Base-by-base conservation (phyloP, 2,797 vertebrate species). In the Trematomus bernacchii region DNA sequence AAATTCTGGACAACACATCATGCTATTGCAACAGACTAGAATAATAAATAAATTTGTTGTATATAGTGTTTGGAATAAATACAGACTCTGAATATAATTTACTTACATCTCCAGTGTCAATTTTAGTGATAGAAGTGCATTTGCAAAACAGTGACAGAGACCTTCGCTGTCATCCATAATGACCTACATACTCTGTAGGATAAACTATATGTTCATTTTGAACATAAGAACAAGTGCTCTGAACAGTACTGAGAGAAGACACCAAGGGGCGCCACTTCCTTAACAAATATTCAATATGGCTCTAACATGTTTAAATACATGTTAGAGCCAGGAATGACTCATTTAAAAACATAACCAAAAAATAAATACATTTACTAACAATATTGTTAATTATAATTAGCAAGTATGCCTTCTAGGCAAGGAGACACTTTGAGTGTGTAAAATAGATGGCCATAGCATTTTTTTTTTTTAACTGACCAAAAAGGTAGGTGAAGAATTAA, bases 241-340 rank as follows among this genome's bases (percentile, higher is more conserved):
- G 43, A 77, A 47, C 76, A 88, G 73, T 92, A 90, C 91, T 73
- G 74, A 64, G 30, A 80, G 19, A 81, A 51, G 69, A 89, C 92
- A 93, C 85, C 58, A 60, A 80, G 90, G 89, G 93, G 88, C 84
- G 84, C 92, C 85, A 91, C 76, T 72, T 67, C 60, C 83, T 66
- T 52, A 65, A 16, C 19, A 59, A 80, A 66, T 60, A 67, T 42
- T 80, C 48, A 47, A 33, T 68, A 51, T 69, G 48, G n/a, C 47
- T 79, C 42, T 62, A 27, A 18, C 37, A 6, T n/a, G 8, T 76
- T 43, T 51, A 23, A 61, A 23, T 6, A 62, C 10, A 77, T 57
- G 33, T 55, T 4, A 52, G 21, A 66, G 68, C 33, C 59, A 62
- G 18, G 43, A 37, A 66, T 69, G 0, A 14, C 15, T 19, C 13